Base-by-base conservation (phyloP, 2,113 vertebrate genomes). In the Pygoscelis antarcticus region DNA sequence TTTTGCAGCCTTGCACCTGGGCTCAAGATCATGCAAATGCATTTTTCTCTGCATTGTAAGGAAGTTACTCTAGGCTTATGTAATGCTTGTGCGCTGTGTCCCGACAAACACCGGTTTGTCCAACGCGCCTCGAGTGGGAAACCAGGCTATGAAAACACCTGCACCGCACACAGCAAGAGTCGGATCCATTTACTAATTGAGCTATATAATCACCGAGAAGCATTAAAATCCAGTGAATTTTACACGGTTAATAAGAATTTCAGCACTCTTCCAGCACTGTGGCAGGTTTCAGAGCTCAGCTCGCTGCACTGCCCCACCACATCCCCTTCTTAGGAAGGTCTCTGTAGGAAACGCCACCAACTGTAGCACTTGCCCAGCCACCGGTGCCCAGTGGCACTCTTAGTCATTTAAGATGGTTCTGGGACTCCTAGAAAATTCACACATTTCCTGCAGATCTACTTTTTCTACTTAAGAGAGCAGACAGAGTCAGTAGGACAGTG, bases 31-130 rank as follows among this genome's bases (percentile, higher is more conserved):
- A 92, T 27, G 49, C 76, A 94, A 93, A 95, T 54, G 29, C 29
- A 36, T 79, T 83, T 75, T 87, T 77, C 78, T 70, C 29, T 0
- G 0, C 0, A 0, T 22, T 69, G 46, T 55, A 91, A 90, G 69
- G 77, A 93, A 92, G 87, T 85, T 83, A 83, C 61, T 87, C 71
- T 54, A 70, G n/a, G 81, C 42, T 94, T 90, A 74, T 22, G 78
- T 74, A 94, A 96, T 0, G 9, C 71, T 90, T 4, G 4, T 71
- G 61, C 21, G 57, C 69, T 0, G 0, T 0, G 4, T 89, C 66
- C 89, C 81, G 91, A 65, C 76, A 70, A 82, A 95, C 81, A 42
- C 11, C 0, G 0, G 87, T 47, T 62, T 92, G 82, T 77, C 71
- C 1, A 0, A 89, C 1, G 5, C 2, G 17, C 69, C 54, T 66